Evolutionary conservation across 1,140 invertebrate species (phyloP).

Genomic region (Apis dorsata): DNA sequence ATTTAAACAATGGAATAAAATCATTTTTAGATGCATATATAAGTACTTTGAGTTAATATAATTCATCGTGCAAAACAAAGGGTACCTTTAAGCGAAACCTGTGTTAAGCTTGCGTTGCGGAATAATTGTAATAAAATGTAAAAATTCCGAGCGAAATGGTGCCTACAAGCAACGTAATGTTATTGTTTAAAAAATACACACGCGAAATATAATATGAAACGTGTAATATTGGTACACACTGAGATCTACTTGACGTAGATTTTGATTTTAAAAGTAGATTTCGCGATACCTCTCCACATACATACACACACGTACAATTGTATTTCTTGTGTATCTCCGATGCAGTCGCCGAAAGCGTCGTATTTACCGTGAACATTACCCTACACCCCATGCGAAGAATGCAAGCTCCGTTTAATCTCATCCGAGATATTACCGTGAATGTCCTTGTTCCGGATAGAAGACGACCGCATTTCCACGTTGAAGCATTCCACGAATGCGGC

Average conservation of each 20-base stretch:
- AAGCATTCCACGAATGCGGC: slow-evolving; percentile 60
- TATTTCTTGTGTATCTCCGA: slow-evolving; percentile 20
- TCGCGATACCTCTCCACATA: neutral
- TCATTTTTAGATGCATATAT: slow-evolving; percentile 35
- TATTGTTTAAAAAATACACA: neutral
- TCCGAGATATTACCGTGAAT: slow-evolving; percentile 64
- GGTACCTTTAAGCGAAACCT: neutral
- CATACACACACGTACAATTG: neutral
- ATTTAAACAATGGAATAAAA: neutral
- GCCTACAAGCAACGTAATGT: too few relatives aligned
- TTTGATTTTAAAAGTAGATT: slow-evolving; percentile 36
- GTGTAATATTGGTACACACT: too few relatives aligned
- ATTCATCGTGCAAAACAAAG: slow-evolving; percentile 18
- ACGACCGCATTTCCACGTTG: slow-evolving; percentile 56
- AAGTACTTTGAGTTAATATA: neutral
- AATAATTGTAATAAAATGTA: neutral
- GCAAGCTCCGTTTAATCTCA: slow-evolving; percentile 66
- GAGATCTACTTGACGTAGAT: neutral
- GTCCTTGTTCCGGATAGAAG: slow-evolving; percentile 61
- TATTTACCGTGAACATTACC: slow-evolving; percentile 57
- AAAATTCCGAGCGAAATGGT: neutral
- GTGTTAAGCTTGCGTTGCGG: slow-evolving; percentile 18
- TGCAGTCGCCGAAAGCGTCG: slow-evolving; percentile 34
- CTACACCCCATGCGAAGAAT: slow-evolving; percentile 43
- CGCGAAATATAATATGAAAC: neutral